Evolutionary conservation across 1,140 invertebrate species (phyloP), one percentile per base, ranked within the genome.

Genomic region (Zaprionus camerounensis): DNA sequence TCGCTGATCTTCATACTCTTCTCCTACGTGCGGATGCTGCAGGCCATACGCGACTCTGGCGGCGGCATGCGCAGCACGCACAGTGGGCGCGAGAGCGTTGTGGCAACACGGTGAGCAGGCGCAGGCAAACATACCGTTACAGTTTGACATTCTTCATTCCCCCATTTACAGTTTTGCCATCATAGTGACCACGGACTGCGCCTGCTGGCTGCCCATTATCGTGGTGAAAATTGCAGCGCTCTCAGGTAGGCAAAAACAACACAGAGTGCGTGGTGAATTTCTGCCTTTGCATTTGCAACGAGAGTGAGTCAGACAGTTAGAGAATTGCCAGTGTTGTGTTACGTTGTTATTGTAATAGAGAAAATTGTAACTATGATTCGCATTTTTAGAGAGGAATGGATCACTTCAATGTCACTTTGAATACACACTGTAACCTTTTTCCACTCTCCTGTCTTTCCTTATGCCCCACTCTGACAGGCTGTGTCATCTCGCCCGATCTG

Each of bases 121-220:
- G 22, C 31, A 65, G 9, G 3, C 31, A 9, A 34, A 34, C 3
- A 34, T 34, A 65, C 7, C 1, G 20, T 51, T 51, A 20, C n/a
- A 5, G 46, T 24, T n/a, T 31, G 3, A 24, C 53, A 26, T 22
- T 53, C 9, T 11, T 17, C 15, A 36, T 22, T 1, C 9, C n/a
- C 12, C 15, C 9, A 34, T 12, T 22, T 36, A 3, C 76, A 92
- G 95, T 46, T 95, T 95, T 67, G 94, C 93, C 2, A 91, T 94
- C 17, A 94, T 94, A 64, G 94, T 94, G 17, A 91, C 94, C 58
- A 95, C 95, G 0, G 95, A 95, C 78, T 95, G 94, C 79, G 80
- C 95, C 24, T 96, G 95, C 82, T 96, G 95, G 95, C 88, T 95
- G 34, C 95, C 95, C 3, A 93, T 95, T 62, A 95, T 95, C 44